Evolutionary conservation across 2,888 invertebrate species (phyloP).

Genomic region (Unio pictorum): DNA sequence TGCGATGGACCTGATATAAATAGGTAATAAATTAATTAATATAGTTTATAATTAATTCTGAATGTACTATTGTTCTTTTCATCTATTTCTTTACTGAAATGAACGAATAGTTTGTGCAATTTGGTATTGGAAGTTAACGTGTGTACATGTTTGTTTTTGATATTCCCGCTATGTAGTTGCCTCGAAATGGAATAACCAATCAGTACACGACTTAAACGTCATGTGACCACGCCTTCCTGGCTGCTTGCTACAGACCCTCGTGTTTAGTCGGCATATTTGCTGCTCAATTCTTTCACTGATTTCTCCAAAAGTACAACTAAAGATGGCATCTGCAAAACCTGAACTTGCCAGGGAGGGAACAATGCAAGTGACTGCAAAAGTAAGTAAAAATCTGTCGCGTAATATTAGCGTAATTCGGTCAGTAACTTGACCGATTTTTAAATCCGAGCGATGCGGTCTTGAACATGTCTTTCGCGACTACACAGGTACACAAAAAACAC

Average conservation of each 20-base stretch:
- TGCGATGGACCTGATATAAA: too few species aligned
- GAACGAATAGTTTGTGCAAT: too few species aligned
- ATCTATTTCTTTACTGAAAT: too few species aligned
- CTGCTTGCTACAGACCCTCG: constrained; percentile 49
- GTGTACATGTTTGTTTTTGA: constrained; percentile 37
- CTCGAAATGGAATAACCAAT: constrained; percentile 53
- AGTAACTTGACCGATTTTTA: constrained; percentile 6
- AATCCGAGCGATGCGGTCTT: too few species aligned
- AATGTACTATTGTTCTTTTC: too few species aligned
- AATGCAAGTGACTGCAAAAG: constrained; percentile 67
- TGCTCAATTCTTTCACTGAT: constrained; percentile 37
- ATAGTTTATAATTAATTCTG: too few species aligned
- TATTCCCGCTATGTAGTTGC: constrained; percentile 54
- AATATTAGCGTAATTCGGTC: constrained; percentile 1
- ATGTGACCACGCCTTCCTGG: constrained; percentile 65
- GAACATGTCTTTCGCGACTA: too few species aligned
- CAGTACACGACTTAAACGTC: constrained; percentile 35
- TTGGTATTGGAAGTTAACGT: too few species aligned
- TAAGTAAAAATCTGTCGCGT: constrained; percentile 26
- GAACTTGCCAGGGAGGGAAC: constrained; percentile 59
- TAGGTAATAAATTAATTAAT: too few species aligned
- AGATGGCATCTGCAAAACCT: constrained; percentile 61
- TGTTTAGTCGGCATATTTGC: constrained; percentile 52
- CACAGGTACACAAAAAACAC: too few species aligned
- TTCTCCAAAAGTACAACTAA: constrained; percentile 35